Percentiles rank a stretch among this genome's conserved stretches.
These are phyloP conservation scores for Triops longicaudatus DNA, from an alignment of 1,140 invertebrate genomes.

Conservation along the genomic window DNA sequence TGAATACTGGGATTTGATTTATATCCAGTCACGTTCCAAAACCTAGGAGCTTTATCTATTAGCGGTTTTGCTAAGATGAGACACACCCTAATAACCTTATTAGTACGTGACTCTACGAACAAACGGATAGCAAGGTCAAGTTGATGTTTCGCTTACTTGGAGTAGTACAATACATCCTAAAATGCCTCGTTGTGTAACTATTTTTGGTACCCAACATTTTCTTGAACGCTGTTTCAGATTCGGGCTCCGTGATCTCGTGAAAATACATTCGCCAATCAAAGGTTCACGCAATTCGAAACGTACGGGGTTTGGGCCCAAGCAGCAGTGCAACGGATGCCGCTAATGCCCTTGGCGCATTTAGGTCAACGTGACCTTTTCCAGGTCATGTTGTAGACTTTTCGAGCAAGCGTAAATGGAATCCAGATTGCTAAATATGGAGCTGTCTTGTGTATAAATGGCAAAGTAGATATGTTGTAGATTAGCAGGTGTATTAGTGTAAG, in stretches of 20 bases:
- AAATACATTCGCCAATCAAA: too few relatives aligned
- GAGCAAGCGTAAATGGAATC: not conserved
- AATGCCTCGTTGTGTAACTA: too few relatives aligned
- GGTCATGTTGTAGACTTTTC: not conserved
- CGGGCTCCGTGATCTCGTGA: too few relatives aligned
- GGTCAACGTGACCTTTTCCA: not conserved
- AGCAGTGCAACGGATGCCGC: too few relatives aligned
- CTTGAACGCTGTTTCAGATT: too few relatives aligned
- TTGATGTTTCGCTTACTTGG: not conserved
- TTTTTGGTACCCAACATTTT: too few relatives aligned
- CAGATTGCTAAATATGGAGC: not conserved
- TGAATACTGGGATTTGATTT: not conserved
- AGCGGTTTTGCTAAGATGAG: not conserved
- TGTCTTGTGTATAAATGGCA: too few relatives aligned
- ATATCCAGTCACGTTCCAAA: not conserved
- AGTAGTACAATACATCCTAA: too few relatives aligned
- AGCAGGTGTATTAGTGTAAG: too few relatives aligned
- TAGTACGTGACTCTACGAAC: not conserved
- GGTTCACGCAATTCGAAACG: too few relatives aligned
- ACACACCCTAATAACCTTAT: not conserved
- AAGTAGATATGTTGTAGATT: too few relatives aligned
- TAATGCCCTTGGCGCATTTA: not conserved
- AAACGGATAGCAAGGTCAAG: not conserved
- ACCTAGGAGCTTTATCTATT: not conserved
- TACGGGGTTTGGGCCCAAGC: too few relatives aligned